Base-by-base conservation (phyloP, 2,888 invertebrate species). In the Dasypogon diadema region DNA sequence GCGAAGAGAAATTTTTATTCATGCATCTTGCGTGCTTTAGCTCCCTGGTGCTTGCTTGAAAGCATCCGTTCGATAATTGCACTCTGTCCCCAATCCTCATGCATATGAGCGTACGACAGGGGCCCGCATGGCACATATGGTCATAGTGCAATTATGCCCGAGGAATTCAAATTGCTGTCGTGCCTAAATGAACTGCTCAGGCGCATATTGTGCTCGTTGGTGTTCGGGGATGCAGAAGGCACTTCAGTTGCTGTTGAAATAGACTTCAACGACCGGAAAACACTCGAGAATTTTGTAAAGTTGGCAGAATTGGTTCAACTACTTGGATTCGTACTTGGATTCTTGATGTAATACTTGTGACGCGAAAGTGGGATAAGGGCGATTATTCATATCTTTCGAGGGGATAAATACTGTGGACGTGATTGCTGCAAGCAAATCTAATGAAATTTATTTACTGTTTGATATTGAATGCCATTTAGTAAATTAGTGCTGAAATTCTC, bases 111-210 rank as follows among this genome's bases (percentile, higher is more conserved):
- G 65, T 6, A 8, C n/a, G 3, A 30, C 37, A 37, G 48, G 22
- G 6, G 14, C 65, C 65, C 65, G 46, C 65, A 65, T 65, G 22
- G n/a, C 24, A 24, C 65, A 65, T 48, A 65, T 65, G 22, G 63
- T 63, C 63, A 37, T 63, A 34, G n/a, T 42, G 42, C 63, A 37
- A 63, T 63, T 63, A 42, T 42, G 18, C 21, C 37, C 46, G 24
- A 65, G 21, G 26, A 65, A 65, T 65, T 46, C 24, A 46, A 65
- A 65, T 65, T 46, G 46, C 24, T 65, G 46, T 65, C 60, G 65
- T 14, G 37, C 65, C 16, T 65, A 65, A 48, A 24, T 4, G 48
- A 46, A 46, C 46, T 65, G 46, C 37, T 65, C 65, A 65, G 16
- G 46, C 65, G 65, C 46, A 12, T 2, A 18, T 2, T 6, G 60